These are phyloP conservation scores for Rhea americana DNA, from an alignment of 2,113 vertebrate species.

Conservation along the genomic window DNA sequence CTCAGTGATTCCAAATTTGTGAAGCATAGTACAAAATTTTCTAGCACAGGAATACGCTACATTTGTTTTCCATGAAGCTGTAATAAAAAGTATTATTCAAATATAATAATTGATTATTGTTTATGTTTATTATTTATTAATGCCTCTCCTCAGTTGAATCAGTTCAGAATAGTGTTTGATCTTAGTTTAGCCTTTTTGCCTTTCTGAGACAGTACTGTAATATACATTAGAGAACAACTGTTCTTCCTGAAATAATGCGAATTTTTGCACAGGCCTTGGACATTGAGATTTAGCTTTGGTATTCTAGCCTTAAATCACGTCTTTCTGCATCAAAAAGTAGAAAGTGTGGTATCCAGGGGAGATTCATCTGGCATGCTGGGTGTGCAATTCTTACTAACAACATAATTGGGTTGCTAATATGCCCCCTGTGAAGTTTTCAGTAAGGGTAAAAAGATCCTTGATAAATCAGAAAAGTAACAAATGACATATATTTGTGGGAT, in stretches of 20 bases:
- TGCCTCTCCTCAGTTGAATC: neutral
- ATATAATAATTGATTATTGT: constrained; percentile 24
- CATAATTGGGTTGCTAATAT: neutral
- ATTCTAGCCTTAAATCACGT: neutral
- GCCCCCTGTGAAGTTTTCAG: neutral
- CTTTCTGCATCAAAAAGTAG: constrained; percentile 27
- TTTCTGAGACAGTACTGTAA: constrained; percentile 12
- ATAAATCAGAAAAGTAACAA: neutral
- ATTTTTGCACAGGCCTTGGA: constrained; percentile 17
- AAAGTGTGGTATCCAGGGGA: neutral
- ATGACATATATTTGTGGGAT: neutral
- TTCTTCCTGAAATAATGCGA: constrained; percentile 42
- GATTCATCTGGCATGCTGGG: neutral
- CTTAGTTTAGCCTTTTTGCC: constrained; percentile 21
- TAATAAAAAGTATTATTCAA: constrained; percentile 38
- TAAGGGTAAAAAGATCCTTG: neutral
- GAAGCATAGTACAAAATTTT: neutral
- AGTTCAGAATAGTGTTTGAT: constrained; percentile 12
- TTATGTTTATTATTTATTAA: constrained; percentile 35
- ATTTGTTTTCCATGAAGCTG: neutral
- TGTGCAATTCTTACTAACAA: neutral
- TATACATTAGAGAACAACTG: constrained; percentile 28
- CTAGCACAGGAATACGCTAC: neutral
- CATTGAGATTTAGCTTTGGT: neutral
- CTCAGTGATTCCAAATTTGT: constrained; percentile 12